phyloP scores from a whole-genome alignment of 2,797 vertebrate species.

The Botia almorhae region DNA sequence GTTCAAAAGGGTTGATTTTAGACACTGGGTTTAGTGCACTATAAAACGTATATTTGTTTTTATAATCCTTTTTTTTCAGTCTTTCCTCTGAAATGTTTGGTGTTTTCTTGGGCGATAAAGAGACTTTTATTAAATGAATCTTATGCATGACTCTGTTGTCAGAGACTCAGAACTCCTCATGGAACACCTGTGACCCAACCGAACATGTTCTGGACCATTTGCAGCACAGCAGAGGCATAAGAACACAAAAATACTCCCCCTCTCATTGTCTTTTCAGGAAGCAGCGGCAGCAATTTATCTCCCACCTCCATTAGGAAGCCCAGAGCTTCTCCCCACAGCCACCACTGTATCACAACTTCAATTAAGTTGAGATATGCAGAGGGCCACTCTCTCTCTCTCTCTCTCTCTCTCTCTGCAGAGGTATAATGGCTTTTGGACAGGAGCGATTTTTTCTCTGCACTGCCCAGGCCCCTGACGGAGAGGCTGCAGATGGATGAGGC shows the following conservation, averaged over 20 bases:
- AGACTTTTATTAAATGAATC: not conserved
- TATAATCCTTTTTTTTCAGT: no score
- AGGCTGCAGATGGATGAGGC: conserved; percentile 53
- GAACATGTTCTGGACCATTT: conserved; percentile 60
- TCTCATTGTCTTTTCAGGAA: conserved; percentile 32
- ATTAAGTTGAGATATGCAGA: conserved; percentile 57
- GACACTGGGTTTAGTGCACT: no score
- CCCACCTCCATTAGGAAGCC: conserved; percentile 47
- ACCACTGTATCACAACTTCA: conserved; percentile 56
- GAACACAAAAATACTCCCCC: conserved; percentile 41
- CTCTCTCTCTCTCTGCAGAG: conserved; percentile 31
- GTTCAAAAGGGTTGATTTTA: no score
- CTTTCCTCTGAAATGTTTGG: not conserved
- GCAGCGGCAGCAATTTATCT: conserved; percentile 55
- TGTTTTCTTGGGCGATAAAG: not conserved
- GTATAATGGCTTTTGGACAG: conserved; percentile 41
- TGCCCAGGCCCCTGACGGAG: conserved; percentile 37
- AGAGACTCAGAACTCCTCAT: conserved; percentile 39
- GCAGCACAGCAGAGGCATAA: conserved; percentile 36
- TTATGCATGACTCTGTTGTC: not conserved
- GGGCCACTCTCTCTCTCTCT: no score
- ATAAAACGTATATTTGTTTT: no score
- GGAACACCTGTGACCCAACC: conserved; percentile 52
- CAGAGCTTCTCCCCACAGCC: conserved; percentile 43
- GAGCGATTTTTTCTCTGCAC: conserved; percentile 35